A percentile compares a stretch with the other conserved stretches of the same genome.
These are phyloP conservation scores for Lepilemur ruficaudatus DNA, from an alignment of 2,797 vertebrate species.

Conservation along the genomic window DNA sequence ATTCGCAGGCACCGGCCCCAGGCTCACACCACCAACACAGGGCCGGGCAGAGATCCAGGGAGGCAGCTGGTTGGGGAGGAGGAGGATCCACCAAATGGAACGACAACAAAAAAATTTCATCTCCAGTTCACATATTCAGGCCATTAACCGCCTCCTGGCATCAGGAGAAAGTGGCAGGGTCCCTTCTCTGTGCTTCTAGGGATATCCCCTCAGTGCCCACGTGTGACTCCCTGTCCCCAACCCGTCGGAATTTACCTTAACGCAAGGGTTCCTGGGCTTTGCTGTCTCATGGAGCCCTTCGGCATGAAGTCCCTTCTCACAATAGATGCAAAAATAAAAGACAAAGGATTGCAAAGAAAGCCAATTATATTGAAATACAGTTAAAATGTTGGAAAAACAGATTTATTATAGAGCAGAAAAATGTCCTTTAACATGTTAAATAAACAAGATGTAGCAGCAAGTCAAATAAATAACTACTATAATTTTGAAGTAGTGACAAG, in stretches of 20 bases:
- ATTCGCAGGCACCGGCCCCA: neutral
- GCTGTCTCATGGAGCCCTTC: neutral
- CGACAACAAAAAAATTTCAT: neutral
- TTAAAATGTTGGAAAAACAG: slow-evolving; percentile 36
- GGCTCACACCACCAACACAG: neutral
- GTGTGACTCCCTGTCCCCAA: neutral
- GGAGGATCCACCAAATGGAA: neutral
- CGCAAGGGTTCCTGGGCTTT: neutral
- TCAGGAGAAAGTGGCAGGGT: neutral
- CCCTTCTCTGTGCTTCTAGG: neutral
- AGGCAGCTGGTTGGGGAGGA: slow-evolving; percentile 34
- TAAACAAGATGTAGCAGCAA: slow-evolving; percentile 55
- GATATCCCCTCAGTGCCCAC: neutral
- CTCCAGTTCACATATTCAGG: slow-evolving; percentile 51
- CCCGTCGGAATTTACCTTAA: neutral
- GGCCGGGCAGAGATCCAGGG: neutral
- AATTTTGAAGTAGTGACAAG: slow-evolving; percentile 61
- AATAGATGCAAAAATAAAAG: neutral
- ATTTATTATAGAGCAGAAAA: slow-evolving; percentile 49
- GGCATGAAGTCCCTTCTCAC: slow-evolving; percentile 13
- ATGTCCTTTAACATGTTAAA: slow-evolving; percentile 59
- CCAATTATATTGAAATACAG: slow-evolving; percentile 37
- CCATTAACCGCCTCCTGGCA: neutral
- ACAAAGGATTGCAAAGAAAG: slow-evolving; percentile 35
- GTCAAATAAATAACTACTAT: slow-evolving; percentile 62